phyloP scores from a whole-genome alignment of 2,113 vertebrate species.

The Irena cyanogastra region DNA sequence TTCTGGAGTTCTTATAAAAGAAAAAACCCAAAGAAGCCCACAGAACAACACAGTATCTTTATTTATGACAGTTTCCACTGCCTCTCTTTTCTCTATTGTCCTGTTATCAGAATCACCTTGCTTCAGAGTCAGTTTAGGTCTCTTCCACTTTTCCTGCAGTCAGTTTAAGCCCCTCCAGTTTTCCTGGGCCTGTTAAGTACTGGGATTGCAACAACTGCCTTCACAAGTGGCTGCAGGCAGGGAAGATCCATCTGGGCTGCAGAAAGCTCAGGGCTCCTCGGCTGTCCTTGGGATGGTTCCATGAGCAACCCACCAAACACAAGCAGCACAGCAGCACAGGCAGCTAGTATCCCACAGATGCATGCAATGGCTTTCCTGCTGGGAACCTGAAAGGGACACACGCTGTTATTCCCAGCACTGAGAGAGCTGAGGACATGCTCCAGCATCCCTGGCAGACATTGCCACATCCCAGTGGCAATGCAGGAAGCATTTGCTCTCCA shows the following conservation, averaged over 20 bases:
- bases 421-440: not conserved
- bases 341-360: not conserved
- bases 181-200: not conserved
- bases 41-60: not conserved
- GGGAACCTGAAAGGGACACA: conserved; percentile 51
- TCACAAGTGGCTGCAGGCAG: not conserved
- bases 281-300: not conserved
- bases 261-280: not conserved
- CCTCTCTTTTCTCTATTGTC: not conserved
- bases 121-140: not conserved
- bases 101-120: not conserved
- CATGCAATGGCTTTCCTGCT: not conserved
- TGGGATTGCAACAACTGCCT: not conserved
- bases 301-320: not conserved
- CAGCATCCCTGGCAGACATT: not conserved
- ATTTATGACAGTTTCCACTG: not conserved
- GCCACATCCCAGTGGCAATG: not conserved
- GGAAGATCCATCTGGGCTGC: not conserved
- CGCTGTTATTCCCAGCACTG: not conserved
- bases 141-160: not conserved
- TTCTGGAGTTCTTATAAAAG: not conserved
- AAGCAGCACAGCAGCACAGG: not conserved
- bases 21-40: not conserved
- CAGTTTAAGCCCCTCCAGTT: not conserved
- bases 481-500: not conserved